phyloP scores from a whole-genome alignment of 2,113 vertebrate genomes.

The Chrysemys picta region DNA sequence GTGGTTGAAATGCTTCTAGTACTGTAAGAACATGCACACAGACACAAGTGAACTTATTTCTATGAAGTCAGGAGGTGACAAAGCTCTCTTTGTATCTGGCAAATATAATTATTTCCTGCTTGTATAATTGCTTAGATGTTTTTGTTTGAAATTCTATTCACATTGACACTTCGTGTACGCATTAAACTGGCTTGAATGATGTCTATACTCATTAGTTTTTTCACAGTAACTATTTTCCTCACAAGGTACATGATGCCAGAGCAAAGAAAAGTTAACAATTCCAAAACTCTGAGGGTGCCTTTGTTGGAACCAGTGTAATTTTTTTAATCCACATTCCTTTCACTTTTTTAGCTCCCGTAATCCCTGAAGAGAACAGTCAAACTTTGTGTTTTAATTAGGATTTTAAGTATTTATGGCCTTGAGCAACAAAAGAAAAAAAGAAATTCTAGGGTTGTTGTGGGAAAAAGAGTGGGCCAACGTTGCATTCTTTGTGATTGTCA shows the following conservation, averaged over 20 bases:
- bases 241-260: conserved; percentile 44
- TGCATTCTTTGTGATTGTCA: conserved; percentile 32
- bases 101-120: conserved; percentile 74
- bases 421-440: conserved; percentile 51
- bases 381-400: conserved; percentile 73
- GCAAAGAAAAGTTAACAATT: conserved; percentile 68
- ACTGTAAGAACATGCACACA: conserved; percentile 20
- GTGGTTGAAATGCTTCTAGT: conserved; percentile 6
- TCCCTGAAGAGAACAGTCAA: conserved; percentile 67
- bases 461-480: conserved; percentile 24
- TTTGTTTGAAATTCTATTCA: conserved; percentile 76
- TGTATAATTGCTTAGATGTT: conserved; percentile 65
- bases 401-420: conserved; percentile 62
- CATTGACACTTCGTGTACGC: conserved; percentile 62
- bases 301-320: conserved; percentile 58
- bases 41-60: conserved; percentile 44
- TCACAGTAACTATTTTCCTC: conserved; percentile 62
- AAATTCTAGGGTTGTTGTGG: conserved; percentile 40
- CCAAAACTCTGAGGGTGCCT: conserved; percentile 56
- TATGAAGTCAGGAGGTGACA: conserved; percentile 65
- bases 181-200: conserved; percentile 65
- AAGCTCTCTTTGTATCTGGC: conserved; percentile 71
- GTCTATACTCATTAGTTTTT: conserved; percentile 69
- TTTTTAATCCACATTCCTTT: conserved; percentile 67
- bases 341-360: conserved; percentile 53